phyloP scores from a whole-genome alignment of 2,113 vertebrate genomes.

The Cromileptes altivelis region DNA sequence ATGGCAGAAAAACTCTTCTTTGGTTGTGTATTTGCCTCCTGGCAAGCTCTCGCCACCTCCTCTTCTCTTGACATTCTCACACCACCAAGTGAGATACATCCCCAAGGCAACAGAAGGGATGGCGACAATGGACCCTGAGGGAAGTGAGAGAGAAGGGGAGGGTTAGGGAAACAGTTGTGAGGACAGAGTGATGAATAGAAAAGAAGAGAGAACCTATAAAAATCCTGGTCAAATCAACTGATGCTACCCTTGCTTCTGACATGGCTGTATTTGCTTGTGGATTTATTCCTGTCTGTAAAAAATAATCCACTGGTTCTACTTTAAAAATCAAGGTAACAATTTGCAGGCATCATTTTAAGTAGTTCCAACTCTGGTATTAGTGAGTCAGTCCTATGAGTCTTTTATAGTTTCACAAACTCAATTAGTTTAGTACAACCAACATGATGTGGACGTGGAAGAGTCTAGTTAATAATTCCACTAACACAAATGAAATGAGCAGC shows the following conservation, averaged over 20 bases:
- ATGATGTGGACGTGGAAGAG: too few species aligned
- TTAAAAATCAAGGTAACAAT: too few species aligned
- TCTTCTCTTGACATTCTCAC: background rate
- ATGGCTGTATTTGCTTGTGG: conserved; percentile 33
- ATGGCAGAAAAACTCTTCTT: conserved; percentile 5
- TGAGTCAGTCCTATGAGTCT: too few species aligned
- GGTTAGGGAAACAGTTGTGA: conserved; percentile 28
- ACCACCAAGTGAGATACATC: conserved; percentile 34
- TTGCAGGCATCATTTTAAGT: too few species aligned
- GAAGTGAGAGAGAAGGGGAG: conserved; percentile 4
- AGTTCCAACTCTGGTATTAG: too few species aligned
- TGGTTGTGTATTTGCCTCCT: conserved; percentile 30
- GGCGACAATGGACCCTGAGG: conserved; percentile 7
- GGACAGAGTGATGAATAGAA: conserved; percentile 25
- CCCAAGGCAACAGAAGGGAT: conserved; percentile 42
- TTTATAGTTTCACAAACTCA: too few species aligned
- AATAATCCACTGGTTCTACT: too few species aligned
- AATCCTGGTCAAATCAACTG: conserved; percentile 23
- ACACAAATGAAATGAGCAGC: too few species aligned
- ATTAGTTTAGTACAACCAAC: too few species aligned
- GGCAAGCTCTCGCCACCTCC: conserved; percentile 13
- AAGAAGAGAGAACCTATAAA: background rate
- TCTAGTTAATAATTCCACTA: too few species aligned
- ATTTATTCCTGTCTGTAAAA: conserved; percentile 48
- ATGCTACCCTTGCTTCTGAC: conserved; percentile 14